Percentiles rank a stretch among this genome's conserved stretches.
These are phyloP conservation scores for Drosophila buzzatii DNA, from an alignment of 2,888 invertebrate species.

Conservation along the genomic window DNA sequence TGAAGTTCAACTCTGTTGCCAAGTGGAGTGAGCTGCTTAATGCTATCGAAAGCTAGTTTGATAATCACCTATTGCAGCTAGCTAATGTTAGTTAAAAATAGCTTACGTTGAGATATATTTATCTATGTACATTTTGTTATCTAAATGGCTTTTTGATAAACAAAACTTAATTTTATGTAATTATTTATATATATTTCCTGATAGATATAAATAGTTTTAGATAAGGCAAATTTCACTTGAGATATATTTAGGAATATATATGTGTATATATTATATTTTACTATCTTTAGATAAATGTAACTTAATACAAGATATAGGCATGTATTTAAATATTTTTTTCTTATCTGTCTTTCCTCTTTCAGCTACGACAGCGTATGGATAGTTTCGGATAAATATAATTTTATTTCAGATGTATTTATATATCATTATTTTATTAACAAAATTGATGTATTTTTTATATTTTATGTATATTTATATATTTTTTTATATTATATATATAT, in stretches of 20 bases:
- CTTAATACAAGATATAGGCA: neutral
- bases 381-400: neutral
- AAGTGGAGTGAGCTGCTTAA: neutral
- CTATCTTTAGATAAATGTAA: neutral
- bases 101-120: neutral
- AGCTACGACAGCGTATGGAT: neutral
- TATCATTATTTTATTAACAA: neutral
- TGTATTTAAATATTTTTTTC: neutral
- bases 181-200: neutral
- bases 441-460: too few species aligned
- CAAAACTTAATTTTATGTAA: neutral
- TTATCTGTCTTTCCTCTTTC: neutral
- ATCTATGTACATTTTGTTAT: too few species aligned
- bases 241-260: too few species aligned
- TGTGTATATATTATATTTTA: too few species aligned
- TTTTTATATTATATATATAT: too few species aligned
- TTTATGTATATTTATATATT: too few species aligned
- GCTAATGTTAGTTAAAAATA: neutral
- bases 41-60: neutral
- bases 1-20: neutral
- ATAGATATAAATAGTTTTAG: neutral
- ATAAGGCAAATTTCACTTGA: neutral
- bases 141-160: neutral
- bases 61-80: neutral
- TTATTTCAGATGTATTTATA: neutral